These are phyloP conservation scores for Psettodes erumei DNA, from an alignment of 2,113 vertebrate genomes.

Conservation along the genomic window DNA sequence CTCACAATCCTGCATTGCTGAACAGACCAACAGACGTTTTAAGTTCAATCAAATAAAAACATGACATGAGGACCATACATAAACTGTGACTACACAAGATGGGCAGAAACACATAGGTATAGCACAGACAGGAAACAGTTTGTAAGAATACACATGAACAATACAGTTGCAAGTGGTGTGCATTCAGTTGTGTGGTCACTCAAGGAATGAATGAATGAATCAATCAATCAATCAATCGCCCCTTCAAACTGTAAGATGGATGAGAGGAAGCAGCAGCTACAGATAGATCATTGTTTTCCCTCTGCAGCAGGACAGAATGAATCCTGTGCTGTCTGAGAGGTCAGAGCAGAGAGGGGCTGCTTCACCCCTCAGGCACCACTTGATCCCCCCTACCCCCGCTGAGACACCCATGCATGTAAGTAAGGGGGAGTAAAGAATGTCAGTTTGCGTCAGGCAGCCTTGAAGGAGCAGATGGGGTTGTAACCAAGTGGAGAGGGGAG, in stretches of 20 bases:
- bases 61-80: not conserved
- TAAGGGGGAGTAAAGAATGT: slow-evolving; percentile 58
- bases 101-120: not conserved
- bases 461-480: slow-evolving; percentile 69
- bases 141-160: slow-evolving; percentile 30
- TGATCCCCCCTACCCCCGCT: slow-evolving; percentile 28
- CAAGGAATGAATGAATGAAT: slow-evolving; percentile 49
- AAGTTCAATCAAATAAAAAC: too few relatives aligned
- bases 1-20: not conserved
- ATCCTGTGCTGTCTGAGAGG: slow-evolving; percentile 60
- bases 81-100: not conserved
- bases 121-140: slow-evolving; percentile 24
- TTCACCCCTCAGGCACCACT: slow-evolving; percentile 57
- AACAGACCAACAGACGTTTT: not conserved
- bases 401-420: slow-evolving; percentile 61
- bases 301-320: slow-evolving; percentile 54
- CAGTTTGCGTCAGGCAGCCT: slow-evolving; percentile 41
- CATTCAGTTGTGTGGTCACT: slow-evolving; percentile 23
- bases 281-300: slow-evolving; percentile 70
- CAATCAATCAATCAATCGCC: slow-evolving; percentile 28
- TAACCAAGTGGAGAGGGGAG: slow-evolving; percentile 24
- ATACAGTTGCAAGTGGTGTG: slow-evolving; percentile 44
- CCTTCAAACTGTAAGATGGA: slow-evolving; percentile 54
- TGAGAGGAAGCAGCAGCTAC: slow-evolving; percentile 64
- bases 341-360: slow-evolving; percentile 46